These are phyloP conservation scores for Peromyscus maniculatus DNA, from an alignment of 2,113 vertebrate genomes.

Conservation along the genomic window DNA sequence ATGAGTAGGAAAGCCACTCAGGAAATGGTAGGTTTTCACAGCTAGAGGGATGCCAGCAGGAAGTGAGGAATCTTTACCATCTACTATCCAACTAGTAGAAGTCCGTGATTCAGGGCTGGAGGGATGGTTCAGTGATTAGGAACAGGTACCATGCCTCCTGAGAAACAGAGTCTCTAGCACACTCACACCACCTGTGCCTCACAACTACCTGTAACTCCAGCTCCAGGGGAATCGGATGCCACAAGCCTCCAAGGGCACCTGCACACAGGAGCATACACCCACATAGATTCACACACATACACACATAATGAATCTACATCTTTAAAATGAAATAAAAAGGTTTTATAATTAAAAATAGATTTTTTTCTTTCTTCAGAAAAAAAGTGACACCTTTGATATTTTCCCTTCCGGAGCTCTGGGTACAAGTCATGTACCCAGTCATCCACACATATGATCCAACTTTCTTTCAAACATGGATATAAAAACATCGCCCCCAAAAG, in stretches of 20 bases:
- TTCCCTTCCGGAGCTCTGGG: neutral
- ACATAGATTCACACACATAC: neutral
- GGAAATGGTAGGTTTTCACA: neutral
- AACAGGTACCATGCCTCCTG: neutral
- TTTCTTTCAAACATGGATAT: conserved; percentile 21
- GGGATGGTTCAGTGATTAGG: neutral
- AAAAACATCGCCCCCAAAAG: neutral
- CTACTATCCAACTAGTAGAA: neutral
- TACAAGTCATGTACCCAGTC: neutral
- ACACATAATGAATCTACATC: neutral
- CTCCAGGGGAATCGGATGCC: neutral
- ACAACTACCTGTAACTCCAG: too few relatives aligned
- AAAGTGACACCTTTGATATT: neutral
- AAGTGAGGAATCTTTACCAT: neutral
- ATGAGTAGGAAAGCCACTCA: neutral
- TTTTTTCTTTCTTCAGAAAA: neutral
- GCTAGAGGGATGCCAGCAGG: neutral
- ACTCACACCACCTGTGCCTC: too few relatives aligned
- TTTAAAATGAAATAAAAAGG: neutral
- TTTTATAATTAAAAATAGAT: neutral
- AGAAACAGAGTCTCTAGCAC: neutral
- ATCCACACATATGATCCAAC: neutral
- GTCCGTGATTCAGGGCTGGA: neutral
- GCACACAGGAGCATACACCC: neutral
- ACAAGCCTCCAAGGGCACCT: neutral